Evolutionary conservation across 2,113 vertebrate genomes (phyloP).

Genomic region (Entomyzon cyanotis): DNA sequence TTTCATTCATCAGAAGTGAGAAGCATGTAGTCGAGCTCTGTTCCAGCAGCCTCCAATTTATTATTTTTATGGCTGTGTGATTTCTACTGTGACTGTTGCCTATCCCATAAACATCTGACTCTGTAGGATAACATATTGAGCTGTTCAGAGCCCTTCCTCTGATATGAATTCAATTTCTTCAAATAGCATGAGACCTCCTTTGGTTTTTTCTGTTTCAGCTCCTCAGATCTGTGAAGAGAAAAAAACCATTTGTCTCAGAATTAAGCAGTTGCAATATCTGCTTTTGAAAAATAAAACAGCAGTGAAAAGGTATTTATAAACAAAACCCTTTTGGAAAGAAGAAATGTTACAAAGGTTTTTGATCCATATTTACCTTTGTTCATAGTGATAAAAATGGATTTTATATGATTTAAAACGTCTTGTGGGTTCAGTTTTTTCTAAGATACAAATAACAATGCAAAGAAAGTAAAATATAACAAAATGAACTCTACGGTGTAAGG

Average conservation of each 20-base stretch:
- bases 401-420: not conserved
- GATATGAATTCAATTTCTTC: not conserved
- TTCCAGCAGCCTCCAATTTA: not conserved
- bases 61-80: not conserved
- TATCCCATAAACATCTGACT: not conserved
- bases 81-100: not conserved
- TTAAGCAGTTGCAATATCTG: not conserved
- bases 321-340: not conserved
- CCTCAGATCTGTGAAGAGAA: not conserved
- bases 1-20: not conserved
- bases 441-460: not conserved
- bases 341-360: not conserved
- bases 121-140: not conserved
- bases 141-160: not conserved
- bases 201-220: not conserved
- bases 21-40: not conserved
- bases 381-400: not conserved
- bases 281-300: not conserved
- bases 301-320: not conserved
- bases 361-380: not conserved
- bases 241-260: not conserved
- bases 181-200: not conserved
- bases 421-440: not conserved
- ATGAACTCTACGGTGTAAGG: not conserved
- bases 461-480: not conserved